These are phyloP conservation scores for Drosophila kohkoa DNA, from an alignment of 1,140 invertebrate genomes.

Conservation along the genomic window DNA sequence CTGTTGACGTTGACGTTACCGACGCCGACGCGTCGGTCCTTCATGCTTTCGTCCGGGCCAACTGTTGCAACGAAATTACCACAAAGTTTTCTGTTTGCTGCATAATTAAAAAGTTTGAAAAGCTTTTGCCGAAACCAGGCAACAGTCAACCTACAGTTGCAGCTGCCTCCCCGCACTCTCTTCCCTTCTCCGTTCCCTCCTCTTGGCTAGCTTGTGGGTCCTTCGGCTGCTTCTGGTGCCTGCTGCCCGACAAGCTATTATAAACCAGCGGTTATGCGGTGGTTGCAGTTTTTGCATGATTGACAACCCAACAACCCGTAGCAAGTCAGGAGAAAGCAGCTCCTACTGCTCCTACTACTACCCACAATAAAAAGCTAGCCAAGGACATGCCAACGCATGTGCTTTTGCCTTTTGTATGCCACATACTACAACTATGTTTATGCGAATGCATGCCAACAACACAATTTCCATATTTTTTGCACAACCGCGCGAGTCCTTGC, in stretches of 20 bases:
- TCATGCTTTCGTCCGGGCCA: conserved; percentile 59
- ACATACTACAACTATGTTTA: conserved; percentile 9
- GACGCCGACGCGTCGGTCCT: conserved; percentile 50
- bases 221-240: conserved; percentile 26
- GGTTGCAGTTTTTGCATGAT: conserved; percentile 82
- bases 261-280: conserved; percentile 78
- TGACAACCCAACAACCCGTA: conserved; percentile 75
- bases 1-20: conserved; percentile 53
- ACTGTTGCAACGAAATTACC: conserved; percentile 82
- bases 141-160: conserved; percentile 50
- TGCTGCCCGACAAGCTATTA: conserved; percentile 70
- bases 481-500: too few species aligned
- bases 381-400: conserved; percentile 73
- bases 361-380: conserved; percentile 57
- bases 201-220: background rate
- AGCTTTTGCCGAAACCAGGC: conserved; percentile 81
- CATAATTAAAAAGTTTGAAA: conserved; percentile 83
- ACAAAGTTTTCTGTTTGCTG: conserved; percentile 82
- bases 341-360: background rate
- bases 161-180: background rate
- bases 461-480: conserved; percentile 51
- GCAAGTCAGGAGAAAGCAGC: conserved; percentile 43
- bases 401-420: conserved; percentile 11
- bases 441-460: conserved; percentile 13
- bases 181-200: background rate